phyloP scores from a whole-genome alignment of 2,888 invertebrate species.

The Eristalis intricaria region DNA sequence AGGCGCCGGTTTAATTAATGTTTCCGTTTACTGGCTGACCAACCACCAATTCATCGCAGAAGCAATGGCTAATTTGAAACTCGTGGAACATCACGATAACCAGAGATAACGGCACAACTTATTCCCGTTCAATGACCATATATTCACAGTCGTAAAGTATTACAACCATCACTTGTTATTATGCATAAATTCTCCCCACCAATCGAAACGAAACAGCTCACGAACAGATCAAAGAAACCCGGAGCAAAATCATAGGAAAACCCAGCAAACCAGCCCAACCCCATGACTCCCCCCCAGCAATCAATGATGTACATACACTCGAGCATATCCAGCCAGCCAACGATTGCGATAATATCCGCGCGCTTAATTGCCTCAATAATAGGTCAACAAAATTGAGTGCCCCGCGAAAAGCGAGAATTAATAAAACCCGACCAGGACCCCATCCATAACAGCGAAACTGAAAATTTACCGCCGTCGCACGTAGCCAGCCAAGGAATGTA shows the following conservation, averaged over 20 bases:
- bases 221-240: not conserved
- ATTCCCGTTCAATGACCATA: not conserved
- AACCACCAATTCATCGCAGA: too few species aligned
- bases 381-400: conserved; percentile 40
- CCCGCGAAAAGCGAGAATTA: conserved; percentile 15
- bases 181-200: not conserved
- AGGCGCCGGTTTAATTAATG: too few species aligned
- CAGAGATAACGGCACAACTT: not conserved
- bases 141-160: too few species aligned
- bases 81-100: too few species aligned
- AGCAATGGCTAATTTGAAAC: too few species aligned
- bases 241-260: not conserved
- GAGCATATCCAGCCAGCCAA: not conserved
- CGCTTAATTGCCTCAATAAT: conserved; percentile 54
- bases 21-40: too few species aligned
- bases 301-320: conserved; percentile 15
- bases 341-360: conserved; percentile 5
- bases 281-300: conserved; percentile 36
- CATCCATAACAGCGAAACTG: not conserved
- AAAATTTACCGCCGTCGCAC: not conserved
- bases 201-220: not conserved
- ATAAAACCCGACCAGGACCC: conserved; percentile 1
- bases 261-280: conserved; percentile 5
- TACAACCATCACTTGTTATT: not conserved
- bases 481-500: not conserved